A percentile compares a stretch with the other conserved stretches of the same genome.
Evolutionary conservation across 2,113 vertebrate species (phyloP).

Genomic region (Tupaia tana): DNA sequence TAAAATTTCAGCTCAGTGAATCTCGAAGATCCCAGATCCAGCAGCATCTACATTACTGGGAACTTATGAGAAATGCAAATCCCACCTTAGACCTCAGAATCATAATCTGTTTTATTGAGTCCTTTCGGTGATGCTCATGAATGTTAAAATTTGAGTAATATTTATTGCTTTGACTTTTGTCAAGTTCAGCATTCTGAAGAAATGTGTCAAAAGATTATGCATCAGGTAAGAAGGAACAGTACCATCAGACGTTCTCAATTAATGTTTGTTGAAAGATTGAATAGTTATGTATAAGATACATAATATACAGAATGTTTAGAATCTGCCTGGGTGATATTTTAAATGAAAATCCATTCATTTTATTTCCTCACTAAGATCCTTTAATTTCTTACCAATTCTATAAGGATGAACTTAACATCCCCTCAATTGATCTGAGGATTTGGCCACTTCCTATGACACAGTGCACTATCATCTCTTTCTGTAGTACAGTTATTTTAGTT

Average conservation of each 20-base stretch:
- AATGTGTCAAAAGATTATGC: background rate
- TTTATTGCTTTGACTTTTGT: background rate
- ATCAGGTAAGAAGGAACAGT: background rate
- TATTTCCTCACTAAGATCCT: constrained; percentile 34
- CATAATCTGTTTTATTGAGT: background rate
- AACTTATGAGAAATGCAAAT: background rate
- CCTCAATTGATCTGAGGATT: background rate
- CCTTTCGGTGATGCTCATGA: background rate
- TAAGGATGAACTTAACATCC: background rate
- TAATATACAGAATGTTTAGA: background rate
- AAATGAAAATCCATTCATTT: background rate
- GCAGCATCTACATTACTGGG: background rate
- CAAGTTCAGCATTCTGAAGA: constrained; percentile 20
- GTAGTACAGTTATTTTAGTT: background rate
- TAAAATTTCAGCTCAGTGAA: constrained; percentile 6
- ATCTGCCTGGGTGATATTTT: constrained; percentile 6
- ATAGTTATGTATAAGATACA: background rate
- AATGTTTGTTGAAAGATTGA: constrained; percentile 17
- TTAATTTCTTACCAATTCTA: background rate
- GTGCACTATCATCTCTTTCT: background rate
- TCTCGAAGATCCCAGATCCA: background rate
- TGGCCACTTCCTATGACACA: background rate
- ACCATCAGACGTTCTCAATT: background rate
- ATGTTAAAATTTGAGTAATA: background rate
- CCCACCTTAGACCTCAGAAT: background rate